These are phyloP conservation scores for Octonoba sinensis DNA, from an alignment of 2,888 invertebrate genomes.

Conservation along the genomic window DNA sequence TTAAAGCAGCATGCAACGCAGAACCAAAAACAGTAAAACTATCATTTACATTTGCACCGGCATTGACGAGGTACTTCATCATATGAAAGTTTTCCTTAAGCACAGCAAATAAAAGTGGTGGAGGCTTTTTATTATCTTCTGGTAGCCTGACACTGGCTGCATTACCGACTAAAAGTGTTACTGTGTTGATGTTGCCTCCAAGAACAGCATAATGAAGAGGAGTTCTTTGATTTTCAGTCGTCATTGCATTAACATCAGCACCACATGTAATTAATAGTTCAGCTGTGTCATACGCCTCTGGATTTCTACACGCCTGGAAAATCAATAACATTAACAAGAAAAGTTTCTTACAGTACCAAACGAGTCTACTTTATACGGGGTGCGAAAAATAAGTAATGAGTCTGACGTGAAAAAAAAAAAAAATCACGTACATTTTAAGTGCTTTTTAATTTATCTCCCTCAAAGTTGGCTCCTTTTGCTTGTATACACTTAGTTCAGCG, in stretches of 20 bases:
- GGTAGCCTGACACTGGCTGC: conserved; percentile 80
- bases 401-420: too few relatives aligned
- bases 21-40: conserved; percentile 85
- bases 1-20: conserved; percentile 81
- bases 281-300: conserved; percentile 82
- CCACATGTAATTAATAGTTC: conserved; percentile 83
- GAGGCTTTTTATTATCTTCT: conserved; percentile 78
- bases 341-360: too few relatives aligned
- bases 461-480: too few relatives aligned
- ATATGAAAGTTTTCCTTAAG: conserved; percentile 82
- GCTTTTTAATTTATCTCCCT: background rate
- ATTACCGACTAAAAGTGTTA: conserved; percentile 84
- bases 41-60: conserved; percentile 84
- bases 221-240: conserved; percentile 85
- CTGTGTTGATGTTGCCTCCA: conserved; percentile 80
- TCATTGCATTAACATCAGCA: conserved; percentile 87
- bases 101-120: conserved; percentile 87
- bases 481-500: too few relatives aligned
- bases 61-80: conserved; percentile 74
- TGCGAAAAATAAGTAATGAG: too few relatives aligned
- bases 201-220: conserved; percentile 90
- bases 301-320: conserved; percentile 79
- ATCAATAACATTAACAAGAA: background rate
- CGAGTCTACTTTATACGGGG: too few relatives aligned
- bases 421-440: too few relatives aligned